Evolutionary conservation across 2,888 invertebrate genomes (phyloP), one percentile per base, ranked within the genome.

Genomic region (Sinopyrophorus schimmeli): DNA sequence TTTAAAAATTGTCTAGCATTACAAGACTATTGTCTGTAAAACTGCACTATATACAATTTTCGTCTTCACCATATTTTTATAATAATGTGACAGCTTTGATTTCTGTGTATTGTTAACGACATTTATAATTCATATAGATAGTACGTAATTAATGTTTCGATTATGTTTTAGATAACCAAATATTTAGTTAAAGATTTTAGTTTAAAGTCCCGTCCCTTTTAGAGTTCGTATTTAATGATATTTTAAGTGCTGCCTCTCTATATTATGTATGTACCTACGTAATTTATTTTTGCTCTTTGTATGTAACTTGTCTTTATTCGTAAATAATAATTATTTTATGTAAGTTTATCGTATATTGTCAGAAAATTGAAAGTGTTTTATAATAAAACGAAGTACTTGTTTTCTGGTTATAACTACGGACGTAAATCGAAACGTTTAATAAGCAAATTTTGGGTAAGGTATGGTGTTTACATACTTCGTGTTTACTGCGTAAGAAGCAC

Each of bases 1-100:
- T 58, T 58, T 58, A 56, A 58, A 58, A 54, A 53, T 54, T 57
- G 39, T 47, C 47, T 47, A 40, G 40, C 28, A 44, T 44, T 44
- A 44, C 49, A 49, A 28, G 49, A 48, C 48, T 48, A 23, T 48
- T 48, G 42, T 48, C 48, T 49, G 43, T 49, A 44, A n/a, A 48
- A 39, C 38, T 49, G 49, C 49, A 49, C 49, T 44, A 49, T 44
- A 37, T 43, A 49, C 28, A 42, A 49, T 35, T 49, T 44, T 39
- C 32, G 38, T 49, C 44, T 44, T 49, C 44, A 49, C 49, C 31
- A 49, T 49, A 49, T 49, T 49, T 49, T 49, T 49, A 39, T 49
- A 49, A 37, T 47, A 48, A 37, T 41, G 30, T 35, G 41, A 48
- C 35, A 37, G 41, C 40, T 35, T 47, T 31, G 24, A 28, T 35